Evolutionary conservation across 2,797 vertebrate species (phyloP), one percentile per base, ranked within the genome.

Genomic region (Trachops cirrhosus): DNA sequence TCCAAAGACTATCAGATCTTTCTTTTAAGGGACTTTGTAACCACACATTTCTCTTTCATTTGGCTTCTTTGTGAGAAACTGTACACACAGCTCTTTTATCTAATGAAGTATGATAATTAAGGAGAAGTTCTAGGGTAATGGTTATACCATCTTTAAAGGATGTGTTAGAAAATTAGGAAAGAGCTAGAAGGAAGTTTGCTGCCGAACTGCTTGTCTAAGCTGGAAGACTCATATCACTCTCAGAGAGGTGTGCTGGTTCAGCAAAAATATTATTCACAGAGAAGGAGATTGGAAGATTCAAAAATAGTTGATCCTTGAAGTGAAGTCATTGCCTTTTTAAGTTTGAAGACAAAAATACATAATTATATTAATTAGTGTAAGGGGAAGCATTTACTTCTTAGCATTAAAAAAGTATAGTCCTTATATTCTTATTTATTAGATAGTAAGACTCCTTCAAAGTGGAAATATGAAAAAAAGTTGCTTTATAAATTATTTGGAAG

Each of bases 401-500:
- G 88, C 52, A 52, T 90, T 59, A 87, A 86, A 95, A 82, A 44
- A 32, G 57, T 73, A 7, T 39, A 50, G 62, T 74, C 44, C 46
- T 96, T 95, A 64, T 92, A 88, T 93, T 95, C 5, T 57, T 96
- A 70, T 97, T 96, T 93, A 73, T 95, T 88, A 50, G 46, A 89
- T 97, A 87, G 93, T 73, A 94, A 96, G 85, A 85, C 90, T 96
- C 59, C 18, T 95, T 79, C 92, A 88, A 94, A 95, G 92, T 95
- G 79, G 83, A 95, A 89, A 94, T 95, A n/a, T 94, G 77, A 90
- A 92, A 94, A 85, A 93, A 92, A 93, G 37, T 50, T 93, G 57
- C 11, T 77, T 82, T 96, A 91, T 89, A 93, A 96, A 92, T 96
- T 97, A 93, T 93, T 94, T 93, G 84, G 59, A 93, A 95, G 93